Evolutionary conservation across 2,888 invertebrate species (phyloP), one percentile per base, ranked within the genome.

Genomic region (Tortrix viridana): DNA sequence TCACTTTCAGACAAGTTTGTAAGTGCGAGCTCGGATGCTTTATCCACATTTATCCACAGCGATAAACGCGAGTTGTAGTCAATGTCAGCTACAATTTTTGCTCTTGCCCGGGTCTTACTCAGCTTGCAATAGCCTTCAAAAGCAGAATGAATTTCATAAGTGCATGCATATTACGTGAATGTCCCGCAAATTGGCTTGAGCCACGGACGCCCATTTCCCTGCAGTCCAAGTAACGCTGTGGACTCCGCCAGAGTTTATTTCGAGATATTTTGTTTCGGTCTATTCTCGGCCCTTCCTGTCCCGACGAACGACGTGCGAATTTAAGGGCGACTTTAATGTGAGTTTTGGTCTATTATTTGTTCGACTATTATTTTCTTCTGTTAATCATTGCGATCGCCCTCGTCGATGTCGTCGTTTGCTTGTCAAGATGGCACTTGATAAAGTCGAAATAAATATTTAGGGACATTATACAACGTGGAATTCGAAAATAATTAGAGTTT

Each of bases 231-330:
- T 75, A 80, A 76, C 75, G 74, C 67, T 69, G 72, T 76, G 76
- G 77, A 78, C 75, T 80, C 79, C 77, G 76, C 79, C 71, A 72
- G 75, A 74, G 85, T 84, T 86, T 90, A 89, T 91, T 89, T 88
- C 76, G 76, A 86, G 86, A 86, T 84, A 86, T 85, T 88, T 88
- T 85, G 88, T 88, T 84, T 83, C 85, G 82, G 83, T 88, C 85
- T 90, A 89, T 90, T 89, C 85, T 84, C 69, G 85, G 85, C 84
- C 84, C 81, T 88, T 89, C 88, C 89, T 87, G 88, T 87, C 85
- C 79, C 83, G 79, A 69, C 80, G 76, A 75, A 79, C 82, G 84
- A 82, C 85, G 85, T 89, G 90, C 89, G 83, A 91, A 91, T 91
- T 84, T 87, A 89, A 90, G 88, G 88, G 85, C 86, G 76, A 69